These are phyloP conservation scores for Heliconius erato DNA, from an alignment of 2,888 invertebrate genomes.

Conservation along the genomic window DNA sequence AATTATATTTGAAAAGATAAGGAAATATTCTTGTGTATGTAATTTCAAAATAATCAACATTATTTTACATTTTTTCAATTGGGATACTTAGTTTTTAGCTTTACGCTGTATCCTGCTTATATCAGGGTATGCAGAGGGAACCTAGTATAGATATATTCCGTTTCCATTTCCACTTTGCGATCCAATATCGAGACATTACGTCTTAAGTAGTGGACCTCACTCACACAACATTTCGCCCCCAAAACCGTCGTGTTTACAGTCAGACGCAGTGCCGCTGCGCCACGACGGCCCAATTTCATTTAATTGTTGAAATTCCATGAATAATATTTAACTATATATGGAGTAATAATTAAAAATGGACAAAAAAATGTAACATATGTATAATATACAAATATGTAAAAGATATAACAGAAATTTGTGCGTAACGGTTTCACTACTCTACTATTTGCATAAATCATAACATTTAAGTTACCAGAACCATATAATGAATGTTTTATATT, in stretches of 20 bases:
- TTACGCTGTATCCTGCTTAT: no score
- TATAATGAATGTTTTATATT: neutral
- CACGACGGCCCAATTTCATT: neutral
- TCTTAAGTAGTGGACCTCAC: no score
- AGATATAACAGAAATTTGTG: constrained; percentile 27
- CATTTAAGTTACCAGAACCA: neutral
- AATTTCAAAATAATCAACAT: neutral
- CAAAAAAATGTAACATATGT: constrained; percentile 13
- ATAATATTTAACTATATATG: neutral
- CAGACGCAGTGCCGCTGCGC: no score
- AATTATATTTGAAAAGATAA: neutral
- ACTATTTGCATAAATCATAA: constrained; percentile 2
- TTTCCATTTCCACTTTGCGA: no score
- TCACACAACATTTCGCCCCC: no score
- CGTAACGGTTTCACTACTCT: constrained; percentile 8
- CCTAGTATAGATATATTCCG: no score
- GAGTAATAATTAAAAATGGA: neutral
- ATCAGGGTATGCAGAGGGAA: no score
- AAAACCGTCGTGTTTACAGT: no score
- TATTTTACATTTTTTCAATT: neutral
- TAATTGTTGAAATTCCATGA: neutral
- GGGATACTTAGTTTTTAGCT: no score
- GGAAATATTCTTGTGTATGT: neutral
- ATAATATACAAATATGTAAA: constrained; percentile 19
- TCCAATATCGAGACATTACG: no score